These are phyloP conservation scores for Sicus ferrugineus DNA, from an alignment of 2,888 invertebrate species.

Conservation along the genomic window DNA sequence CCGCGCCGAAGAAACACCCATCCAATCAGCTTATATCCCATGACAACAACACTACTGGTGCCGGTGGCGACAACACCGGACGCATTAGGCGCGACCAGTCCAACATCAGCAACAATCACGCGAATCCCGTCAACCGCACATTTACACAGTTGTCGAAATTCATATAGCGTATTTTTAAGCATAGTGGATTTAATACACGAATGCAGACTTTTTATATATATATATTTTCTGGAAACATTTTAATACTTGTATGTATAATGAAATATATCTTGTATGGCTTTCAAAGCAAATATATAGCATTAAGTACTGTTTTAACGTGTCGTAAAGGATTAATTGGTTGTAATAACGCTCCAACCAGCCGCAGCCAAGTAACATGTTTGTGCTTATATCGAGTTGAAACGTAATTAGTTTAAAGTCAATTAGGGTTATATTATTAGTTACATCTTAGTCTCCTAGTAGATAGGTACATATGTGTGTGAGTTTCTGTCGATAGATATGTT, in stretches of 20 bases:
- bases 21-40: constrained; percentile 42
- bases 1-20: constrained; percentile 38
- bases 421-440: too few relatives aligned
- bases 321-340: too few relatives aligned
- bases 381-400: too few relatives aligned
- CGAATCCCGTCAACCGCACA: constrained; percentile 33
- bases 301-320: background rate
- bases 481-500: too few relatives aligned
- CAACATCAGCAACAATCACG: constrained; percentile 23
- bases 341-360: too few relatives aligned
- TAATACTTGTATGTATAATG: constrained; percentile 27
- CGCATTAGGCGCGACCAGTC: background rate
- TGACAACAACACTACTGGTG: constrained; percentile 37
- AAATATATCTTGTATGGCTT: constrained; percentile 33
- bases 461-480: too few relatives aligned
- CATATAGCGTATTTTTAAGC: constrained; percentile 31
- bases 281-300: constrained; percentile 20
- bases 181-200: constrained; percentile 1
- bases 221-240: constrained; percentile 12
- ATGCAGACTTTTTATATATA: background rate
- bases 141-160: constrained; percentile 43
- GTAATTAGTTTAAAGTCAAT: too few relatives aligned
- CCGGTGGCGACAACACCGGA: constrained; percentile 28
- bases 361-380: too few relatives aligned
- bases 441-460: too few relatives aligned